phyloP scores from a whole-genome alignment of 2,888 invertebrate species.

The Agrochola macilenta region DNA sequence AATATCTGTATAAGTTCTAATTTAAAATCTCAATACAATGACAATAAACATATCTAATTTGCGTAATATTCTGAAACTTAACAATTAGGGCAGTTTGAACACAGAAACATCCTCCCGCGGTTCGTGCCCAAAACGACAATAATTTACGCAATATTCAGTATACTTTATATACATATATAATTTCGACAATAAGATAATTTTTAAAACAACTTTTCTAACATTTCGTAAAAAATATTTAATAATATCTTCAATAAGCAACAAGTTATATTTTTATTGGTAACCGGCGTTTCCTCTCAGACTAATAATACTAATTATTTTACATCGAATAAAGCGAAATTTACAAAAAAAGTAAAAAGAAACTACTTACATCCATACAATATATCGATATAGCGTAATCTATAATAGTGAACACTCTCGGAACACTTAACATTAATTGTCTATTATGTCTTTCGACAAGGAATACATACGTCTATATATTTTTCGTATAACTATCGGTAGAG shows the following conservation, averaged over 20 bases:
- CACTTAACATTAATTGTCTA: slow-evolving; percentile 81
- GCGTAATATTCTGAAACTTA: slow-evolving; percentile 88
- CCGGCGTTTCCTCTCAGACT: slow-evolving; percentile 91
- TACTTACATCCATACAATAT: slow-evolving; percentile 85
- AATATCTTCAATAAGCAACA: slow-evolving; percentile 90
- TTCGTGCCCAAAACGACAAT: slow-evolving; percentile 80
- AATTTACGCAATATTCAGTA: slow-evolving; percentile 86
- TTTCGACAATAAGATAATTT: slow-evolving; percentile 79
- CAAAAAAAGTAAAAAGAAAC: slow-evolving; percentile 82
- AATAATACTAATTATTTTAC: slow-evolving; percentile 89
- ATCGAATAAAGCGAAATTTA: slow-evolving; percentile 88
- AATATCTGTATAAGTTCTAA: slow-evolving; percentile 76
- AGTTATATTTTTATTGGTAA: slow-evolving; percentile 90
- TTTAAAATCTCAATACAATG: slow-evolving; percentile 82
- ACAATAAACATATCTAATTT: slow-evolving; percentile 79
- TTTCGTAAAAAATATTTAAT: slow-evolving; percentile 86
- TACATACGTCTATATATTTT: slow-evolving; percentile 72
- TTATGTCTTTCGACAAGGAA: slow-evolving; percentile 81
- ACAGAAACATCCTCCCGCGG: slow-evolving; percentile 64
- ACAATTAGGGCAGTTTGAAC: slow-evolving; percentile 76
- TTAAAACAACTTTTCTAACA: slow-evolving; percentile 87
- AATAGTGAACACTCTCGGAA: slow-evolving; percentile 88
- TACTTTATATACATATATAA: slow-evolving; percentile 74
- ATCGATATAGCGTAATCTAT: slow-evolving; percentile 79
- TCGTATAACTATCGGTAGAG: slow-evolving; percentile 86